phyloP scores from a whole-genome alignment of 2,888 invertebrate species.

The Philereme transversata region DNA sequence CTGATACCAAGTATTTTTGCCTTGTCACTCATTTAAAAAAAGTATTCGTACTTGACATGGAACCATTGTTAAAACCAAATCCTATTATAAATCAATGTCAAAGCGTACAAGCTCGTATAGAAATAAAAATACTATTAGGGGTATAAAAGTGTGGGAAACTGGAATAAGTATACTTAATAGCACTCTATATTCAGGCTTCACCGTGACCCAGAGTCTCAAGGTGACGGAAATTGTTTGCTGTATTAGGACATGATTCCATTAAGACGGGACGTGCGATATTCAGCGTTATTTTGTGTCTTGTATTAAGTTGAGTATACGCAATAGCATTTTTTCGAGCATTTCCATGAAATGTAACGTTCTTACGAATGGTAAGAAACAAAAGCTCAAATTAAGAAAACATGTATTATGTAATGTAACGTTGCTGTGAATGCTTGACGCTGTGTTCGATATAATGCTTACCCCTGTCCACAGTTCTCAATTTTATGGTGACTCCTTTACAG shows the following conservation, averaged over 20 bases:
- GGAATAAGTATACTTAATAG: constrained; percentile 27
- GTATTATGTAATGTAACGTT: too few relatives aligned
- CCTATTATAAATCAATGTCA: constrained; percentile 16
- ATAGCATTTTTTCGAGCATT: too few relatives aligned
- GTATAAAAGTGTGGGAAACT: constrained; percentile 33
- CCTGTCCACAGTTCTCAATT: too few relatives aligned
- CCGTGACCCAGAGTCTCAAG: constrained; percentile 65
- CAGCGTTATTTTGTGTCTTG: not conserved
- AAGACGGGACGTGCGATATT: constrained; percentile 7
- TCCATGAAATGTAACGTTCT: too few relatives aligned
- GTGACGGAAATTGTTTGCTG: constrained; percentile 50
- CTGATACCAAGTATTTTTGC: not conserved
- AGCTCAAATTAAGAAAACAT: too few relatives aligned
- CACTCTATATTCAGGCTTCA: constrained; percentile 31
- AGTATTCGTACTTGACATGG: not conserved
- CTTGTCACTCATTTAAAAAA: not conserved
- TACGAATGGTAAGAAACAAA: too few relatives aligned
- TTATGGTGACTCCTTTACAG: too few relatives aligned
- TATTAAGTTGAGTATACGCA: too few relatives aligned
- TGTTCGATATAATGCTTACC: too few relatives aligned
- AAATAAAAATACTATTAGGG: constrained; percentile 19
- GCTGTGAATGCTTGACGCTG: too few relatives aligned
- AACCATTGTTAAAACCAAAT: constrained; percentile 1
- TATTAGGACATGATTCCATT: constrained; percentile 12
- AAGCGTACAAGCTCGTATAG: constrained; percentile 21